Evolutionary conservation across 1,140 invertebrate species (phyloP).

Genomic region (Archivesica marissinica): DNA sequence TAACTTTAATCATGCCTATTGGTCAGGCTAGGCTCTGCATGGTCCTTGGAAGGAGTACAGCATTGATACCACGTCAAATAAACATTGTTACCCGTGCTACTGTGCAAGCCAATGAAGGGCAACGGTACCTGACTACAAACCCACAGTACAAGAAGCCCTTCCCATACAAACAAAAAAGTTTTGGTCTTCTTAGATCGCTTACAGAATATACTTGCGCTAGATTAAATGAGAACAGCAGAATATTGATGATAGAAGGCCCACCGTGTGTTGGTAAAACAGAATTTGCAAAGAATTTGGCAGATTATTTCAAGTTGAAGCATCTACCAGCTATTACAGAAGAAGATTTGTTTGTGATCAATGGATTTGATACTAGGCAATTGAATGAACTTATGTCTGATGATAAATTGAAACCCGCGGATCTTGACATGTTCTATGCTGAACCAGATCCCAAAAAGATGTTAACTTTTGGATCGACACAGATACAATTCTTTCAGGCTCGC

Average conservation of each 20-base stretch:
- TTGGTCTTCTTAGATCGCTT: background rate
- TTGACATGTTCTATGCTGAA: slow-evolving; percentile 73
- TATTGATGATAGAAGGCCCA: slow-evolving; percentile 78
- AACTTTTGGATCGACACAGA: slow-evolving; percentile 70
- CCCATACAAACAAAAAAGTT: slow-evolving; percentile 12
- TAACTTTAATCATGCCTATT: slow-evolving; percentile 27
- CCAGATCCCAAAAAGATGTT: slow-evolving; percentile 66
- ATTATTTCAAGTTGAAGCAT: slow-evolving; percentile 76
- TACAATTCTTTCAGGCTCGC: slow-evolving; percentile 66
- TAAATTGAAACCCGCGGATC: slow-evolving; percentile 68
- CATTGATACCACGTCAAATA: background rate
- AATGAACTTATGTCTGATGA: slow-evolving; percentile 69
- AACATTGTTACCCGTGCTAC: background rate
- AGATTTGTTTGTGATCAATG: slow-evolving; percentile 52
- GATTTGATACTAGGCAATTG: slow-evolving; percentile 72
- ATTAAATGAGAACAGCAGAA: slow-evolving; percentile 77
- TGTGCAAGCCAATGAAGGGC: slow-evolving; percentile 23
- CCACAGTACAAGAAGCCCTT: slow-evolving; percentile 47
- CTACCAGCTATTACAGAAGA: slow-evolving; percentile 69
- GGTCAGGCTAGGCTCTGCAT: slow-evolving; percentile 18
- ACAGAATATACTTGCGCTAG: slow-evolving; percentile 54
- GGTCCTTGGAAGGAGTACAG: background rate
- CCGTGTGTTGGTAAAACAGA: slow-evolving; percentile 73
- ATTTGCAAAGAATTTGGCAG: slow-evolving; percentile 76
- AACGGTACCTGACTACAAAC: slow-evolving; percentile 28